phyloP scores from a whole-genome alignment of 2,888 invertebrate genomes.

The Craniophora ligustri region DNA sequence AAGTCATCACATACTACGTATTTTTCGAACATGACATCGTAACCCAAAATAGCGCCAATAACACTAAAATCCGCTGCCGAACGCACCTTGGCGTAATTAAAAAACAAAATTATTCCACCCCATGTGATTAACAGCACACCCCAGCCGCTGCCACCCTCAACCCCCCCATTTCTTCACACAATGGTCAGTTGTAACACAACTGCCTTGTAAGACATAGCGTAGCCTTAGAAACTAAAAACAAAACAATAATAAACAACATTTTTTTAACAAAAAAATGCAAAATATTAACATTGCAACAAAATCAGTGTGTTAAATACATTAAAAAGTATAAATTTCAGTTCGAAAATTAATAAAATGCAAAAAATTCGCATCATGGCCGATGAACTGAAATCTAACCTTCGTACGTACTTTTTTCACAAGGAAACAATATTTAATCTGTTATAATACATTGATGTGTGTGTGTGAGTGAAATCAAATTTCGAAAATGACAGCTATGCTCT shows the following conservation, averaged over 20 bases:
- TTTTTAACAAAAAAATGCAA: conserved; percentile 46
- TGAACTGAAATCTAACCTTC: conserved; percentile 69
- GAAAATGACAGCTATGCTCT: conserved; percentile 76
- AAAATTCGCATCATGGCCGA: conserved; percentile 64
- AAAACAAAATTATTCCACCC: conserved; percentile 86
- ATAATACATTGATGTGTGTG: conserved; percentile 47
- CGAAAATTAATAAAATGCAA: conserved; percentile 35
- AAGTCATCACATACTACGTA: conserved; percentile 47
- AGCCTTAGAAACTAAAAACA: conserved; percentile 84
- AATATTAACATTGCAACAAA: conserved; percentile 15
- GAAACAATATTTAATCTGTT: conserved; percentile 61
- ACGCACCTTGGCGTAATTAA: conserved; percentile 85
- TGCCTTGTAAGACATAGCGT: conserved; percentile 80
- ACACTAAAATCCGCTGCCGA: conserved; percentile 69
- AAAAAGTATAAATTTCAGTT: conserved; percentile 33
- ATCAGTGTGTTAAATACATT: conserved; percentile 22
- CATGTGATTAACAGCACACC: conserved; percentile 78
- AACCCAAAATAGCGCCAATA: conserved; percentile 64
- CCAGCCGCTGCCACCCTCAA: conserved; percentile 57
- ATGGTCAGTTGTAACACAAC: conserved; percentile 83
- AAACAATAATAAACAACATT: conserved; percentile 86
- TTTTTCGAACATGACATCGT: conserved; percentile 63
- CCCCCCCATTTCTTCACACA: conserved; percentile 79
- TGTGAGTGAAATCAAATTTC: conserved; percentile 51
- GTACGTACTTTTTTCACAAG: conserved; percentile 56